Conservation (phyloP, 2,888 invertebrate species). For the Hoplodrina ambigua region DNA sequence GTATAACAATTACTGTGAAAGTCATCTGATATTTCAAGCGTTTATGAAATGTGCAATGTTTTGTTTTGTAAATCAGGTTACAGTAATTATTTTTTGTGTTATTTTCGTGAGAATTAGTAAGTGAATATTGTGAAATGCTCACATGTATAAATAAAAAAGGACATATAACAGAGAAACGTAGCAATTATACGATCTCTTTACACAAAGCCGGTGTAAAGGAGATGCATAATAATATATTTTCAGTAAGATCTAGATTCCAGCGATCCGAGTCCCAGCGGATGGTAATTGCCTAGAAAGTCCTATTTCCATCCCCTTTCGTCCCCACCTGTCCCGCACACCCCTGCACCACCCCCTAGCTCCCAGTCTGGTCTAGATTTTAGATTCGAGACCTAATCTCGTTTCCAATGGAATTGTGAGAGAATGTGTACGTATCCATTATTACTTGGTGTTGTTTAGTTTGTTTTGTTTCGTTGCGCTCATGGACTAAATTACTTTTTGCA, state of each 20-base stretch:
- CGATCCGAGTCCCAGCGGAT: slow-evolving; percentile 73
- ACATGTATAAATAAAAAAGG: slow-evolving; percentile 8
- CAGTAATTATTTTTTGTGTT: slow-evolving; percentile 6
- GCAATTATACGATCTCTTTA: slow-evolving; percentile 47
- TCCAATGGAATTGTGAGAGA: slow-evolving; percentile 67
- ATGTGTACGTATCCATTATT: slow-evolving; percentile 59
- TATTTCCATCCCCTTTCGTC: slow-evolving; percentile 69
- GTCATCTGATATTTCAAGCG: slow-evolving; percentile 16
- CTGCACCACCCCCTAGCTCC: slow-evolving; percentile 56
- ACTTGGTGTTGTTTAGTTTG: slow-evolving; percentile 31
- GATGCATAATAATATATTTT: slow-evolving; percentile 64
- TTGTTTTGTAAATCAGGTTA: slow-evolving; percentile 1
- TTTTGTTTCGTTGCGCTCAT: slow-evolving; percentile 7
- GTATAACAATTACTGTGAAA: slow-evolving; percentile 12
- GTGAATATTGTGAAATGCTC: slow-evolving; percentile 1
- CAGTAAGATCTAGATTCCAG: slow-evolving; percentile 68
- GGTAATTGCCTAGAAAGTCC: slow-evolving; percentile 87
- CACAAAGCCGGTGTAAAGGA: slow-evolving; percentile 53
- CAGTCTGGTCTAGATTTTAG: slow-evolving; percentile 77
- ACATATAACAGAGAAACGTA: slow-evolving; percentile 27
- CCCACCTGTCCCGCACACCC: slow-evolving; percentile 64
- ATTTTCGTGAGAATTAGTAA: neutral
- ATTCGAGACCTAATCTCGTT: slow-evolving; percentile 79
- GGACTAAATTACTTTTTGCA: neutral
- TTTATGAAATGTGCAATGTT: slow-evolving; percentile 18